Conservation (phyloP, 2,888 invertebrate species). For the Neuroscelio doddi region DNA sequence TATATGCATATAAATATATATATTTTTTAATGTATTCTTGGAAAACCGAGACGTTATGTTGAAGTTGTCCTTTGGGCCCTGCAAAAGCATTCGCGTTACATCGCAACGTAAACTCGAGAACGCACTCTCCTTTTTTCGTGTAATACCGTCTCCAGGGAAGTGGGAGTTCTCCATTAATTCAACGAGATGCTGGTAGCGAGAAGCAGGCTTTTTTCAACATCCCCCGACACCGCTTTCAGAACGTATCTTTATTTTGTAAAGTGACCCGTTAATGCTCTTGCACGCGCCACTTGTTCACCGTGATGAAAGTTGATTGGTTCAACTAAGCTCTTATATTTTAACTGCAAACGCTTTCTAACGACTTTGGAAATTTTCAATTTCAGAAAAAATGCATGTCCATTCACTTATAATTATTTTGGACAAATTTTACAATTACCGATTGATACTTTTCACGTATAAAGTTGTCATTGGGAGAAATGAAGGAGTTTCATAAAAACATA, state of each 20-base stretch:
- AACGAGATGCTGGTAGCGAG: conserved; percentile 9
- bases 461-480: no score
- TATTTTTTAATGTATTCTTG: conserved; percentile 4
- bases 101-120: conserved; percentile 9
- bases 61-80: conserved; percentile 15
- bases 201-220: conserved; percentile 7
- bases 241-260: conserved; percentile 14
- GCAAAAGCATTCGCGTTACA: conserved; percentile 13
- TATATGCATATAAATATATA: no score
- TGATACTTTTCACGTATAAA: no score
- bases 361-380: no score
- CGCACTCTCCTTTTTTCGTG: conserved; percentile 11
- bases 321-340: no score
- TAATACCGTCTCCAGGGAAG: conserved; percentile 10
- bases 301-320: conserved; percentile 1
- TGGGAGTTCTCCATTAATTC: conserved; percentile 16
- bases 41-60: conserved; percentile 8
- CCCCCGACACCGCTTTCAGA: conserved; percentile 6
- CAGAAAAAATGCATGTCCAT: no score
- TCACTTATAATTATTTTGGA: no score
- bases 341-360: no score
- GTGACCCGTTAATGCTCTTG: conserved; percentile 13
- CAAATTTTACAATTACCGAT: no score
- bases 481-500: no score
- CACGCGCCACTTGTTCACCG: conserved; percentile 3